phyloP scores from a whole-genome alignment of 2,797 vertebrate species.

The Ctenochaetus hawaiiensis region DNA sequence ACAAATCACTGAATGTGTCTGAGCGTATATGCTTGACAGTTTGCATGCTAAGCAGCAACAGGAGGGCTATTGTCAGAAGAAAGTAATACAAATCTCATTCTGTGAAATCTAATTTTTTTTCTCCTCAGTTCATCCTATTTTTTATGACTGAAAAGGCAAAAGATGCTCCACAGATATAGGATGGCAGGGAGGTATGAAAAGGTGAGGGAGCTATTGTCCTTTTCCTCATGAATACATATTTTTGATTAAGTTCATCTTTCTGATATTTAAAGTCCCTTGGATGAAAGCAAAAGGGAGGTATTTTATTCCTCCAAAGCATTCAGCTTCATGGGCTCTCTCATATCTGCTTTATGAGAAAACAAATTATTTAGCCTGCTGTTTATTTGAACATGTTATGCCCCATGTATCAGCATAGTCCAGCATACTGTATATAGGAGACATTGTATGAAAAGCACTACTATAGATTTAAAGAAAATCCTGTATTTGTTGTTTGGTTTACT shows the following conservation, averaged over 20 bases:
- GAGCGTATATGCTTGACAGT: conserved; percentile 21
- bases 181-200: conserved; percentile 56
- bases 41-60: conserved; percentile 43
- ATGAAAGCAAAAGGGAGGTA: conserved; percentile 22
- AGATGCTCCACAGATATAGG: conserved; percentile 65
- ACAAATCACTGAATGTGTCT: conserved; percentile 8
- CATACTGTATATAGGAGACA: background rate
- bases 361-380: conserved; percentile 45
- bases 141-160: conserved; percentile 56
- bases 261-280: conserved; percentile 62
- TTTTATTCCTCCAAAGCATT: conserved; percentile 31
- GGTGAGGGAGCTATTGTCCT: conserved; percentile 65
- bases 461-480: background rate
- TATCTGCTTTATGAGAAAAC: conserved; percentile 51
- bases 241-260: conserved; percentile 70
- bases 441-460: background rate
- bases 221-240: conserved; percentile 73
- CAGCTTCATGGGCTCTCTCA: conserved; percentile 23
- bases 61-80: conserved; percentile 47
- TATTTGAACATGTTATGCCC: conserved; percentile 10
- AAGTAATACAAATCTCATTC: conserved; percentile 58
- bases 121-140: conserved; percentile 38
- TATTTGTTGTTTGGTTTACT: background rate
- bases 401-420: background rate
- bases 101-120: conserved; percentile 68